Evolutionary conservation across 2,888 invertebrate genomes (phyloP).

Genomic region (Limenitis arthemis): DNA sequence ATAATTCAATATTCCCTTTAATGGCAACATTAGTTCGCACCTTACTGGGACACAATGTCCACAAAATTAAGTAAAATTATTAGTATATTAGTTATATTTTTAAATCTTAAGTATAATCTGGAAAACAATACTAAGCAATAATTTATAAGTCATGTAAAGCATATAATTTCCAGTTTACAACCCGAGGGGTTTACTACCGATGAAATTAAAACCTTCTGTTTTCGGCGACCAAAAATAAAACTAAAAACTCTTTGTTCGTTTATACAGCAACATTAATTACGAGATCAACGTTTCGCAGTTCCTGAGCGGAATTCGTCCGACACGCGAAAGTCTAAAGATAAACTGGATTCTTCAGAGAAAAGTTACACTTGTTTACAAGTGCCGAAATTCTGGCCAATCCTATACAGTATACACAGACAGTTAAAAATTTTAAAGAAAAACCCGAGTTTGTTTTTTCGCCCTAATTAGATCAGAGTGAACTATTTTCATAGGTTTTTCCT

Average conservation of each 20-base stretch:
- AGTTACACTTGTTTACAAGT: constrained; percentile 26
- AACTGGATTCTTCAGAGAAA: constrained; percentile 26
- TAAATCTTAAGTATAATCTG: too few species aligned
- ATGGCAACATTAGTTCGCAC: too few species aligned
- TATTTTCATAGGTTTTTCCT: not conserved
- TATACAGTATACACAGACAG: not conserved
- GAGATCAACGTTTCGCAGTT: constrained; percentile 11
- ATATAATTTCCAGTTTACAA: not conserved
- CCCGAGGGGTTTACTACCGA: not conserved
- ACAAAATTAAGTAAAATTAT: too few species aligned
- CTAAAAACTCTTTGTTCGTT: constrained; percentile 5
- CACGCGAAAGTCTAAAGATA: constrained; percentile 22
- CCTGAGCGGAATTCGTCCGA: constrained; percentile 4
- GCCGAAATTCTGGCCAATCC: not conserved
- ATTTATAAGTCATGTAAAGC: too few species aligned
- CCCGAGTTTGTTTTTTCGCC: constrained; percentile 1
- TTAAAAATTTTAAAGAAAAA: constrained; percentile 1
- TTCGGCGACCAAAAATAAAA: not conserved
- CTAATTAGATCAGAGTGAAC: not conserved
- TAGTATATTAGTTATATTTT: too few species aligned
- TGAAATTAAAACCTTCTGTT: not conserved
- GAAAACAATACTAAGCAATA: too few species aligned
- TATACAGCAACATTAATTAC: constrained; percentile 12
- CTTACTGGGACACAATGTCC: too few species aligned
- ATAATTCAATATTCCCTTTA: too few species aligned